Evolutionary conservation across 1,140 invertebrate genomes (phyloP).

Genomic region (Fragariocoptes setiger): DNA sequence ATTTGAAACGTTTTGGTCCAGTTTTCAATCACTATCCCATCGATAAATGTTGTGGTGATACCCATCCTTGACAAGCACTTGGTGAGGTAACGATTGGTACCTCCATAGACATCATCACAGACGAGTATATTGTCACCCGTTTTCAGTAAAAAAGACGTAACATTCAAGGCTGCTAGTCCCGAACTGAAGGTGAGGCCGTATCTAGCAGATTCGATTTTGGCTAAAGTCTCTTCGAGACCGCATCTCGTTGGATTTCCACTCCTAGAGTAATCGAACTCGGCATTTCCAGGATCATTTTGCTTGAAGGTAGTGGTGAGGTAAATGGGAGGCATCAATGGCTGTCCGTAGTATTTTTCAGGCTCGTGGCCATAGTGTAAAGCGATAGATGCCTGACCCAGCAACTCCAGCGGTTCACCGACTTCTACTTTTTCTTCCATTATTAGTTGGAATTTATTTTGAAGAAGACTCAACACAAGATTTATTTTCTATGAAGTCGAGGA

Average conservation of each 20-base stretch:
- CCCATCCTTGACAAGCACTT: constrained; percentile 29
- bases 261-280: constrained; percentile 56
- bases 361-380: not conserved
- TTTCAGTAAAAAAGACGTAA: constrained; percentile 36
- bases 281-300: not conserved
- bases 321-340: not conserved
- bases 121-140: constrained; percentile 63
- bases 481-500: too few relatives aligned
- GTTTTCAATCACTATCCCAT: constrained; percentile 33
- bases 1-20: constrained; percentile 32
- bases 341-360: not conserved
- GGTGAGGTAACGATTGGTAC: constrained; percentile 33
- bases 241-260: constrained; percentile 77
- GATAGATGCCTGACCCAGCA: not conserved
- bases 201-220: constrained; percentile 59
- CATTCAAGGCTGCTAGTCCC: constrained; percentile 51
- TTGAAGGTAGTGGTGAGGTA: not conserved
- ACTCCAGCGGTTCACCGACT: not conserved
- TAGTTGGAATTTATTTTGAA: too few relatives aligned
- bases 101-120: constrained; percentile 82
- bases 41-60: constrained; percentile 42
- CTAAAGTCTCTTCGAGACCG: constrained; percentile 56
- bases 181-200: constrained; percentile 56
- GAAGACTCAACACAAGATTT: too few relatives aligned
- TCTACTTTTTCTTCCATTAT: too few relatives aligned